Conservation (phyloP, 2,888 invertebrate genomes). For the Chloromyia formosa region DNA sequence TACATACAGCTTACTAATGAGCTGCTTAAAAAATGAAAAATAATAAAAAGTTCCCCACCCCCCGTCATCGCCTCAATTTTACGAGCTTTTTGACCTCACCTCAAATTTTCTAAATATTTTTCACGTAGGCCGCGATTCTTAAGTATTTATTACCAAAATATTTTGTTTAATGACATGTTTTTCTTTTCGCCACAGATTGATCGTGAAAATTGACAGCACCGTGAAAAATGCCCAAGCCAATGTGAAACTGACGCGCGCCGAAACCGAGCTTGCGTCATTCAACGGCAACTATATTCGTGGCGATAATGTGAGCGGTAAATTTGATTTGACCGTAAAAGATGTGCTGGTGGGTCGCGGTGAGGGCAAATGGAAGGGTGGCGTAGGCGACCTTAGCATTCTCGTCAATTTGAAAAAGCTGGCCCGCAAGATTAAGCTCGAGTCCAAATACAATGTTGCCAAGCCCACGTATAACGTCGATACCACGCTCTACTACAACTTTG, state of each 20-base stretch:
- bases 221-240: slow-evolving; percentile 62
- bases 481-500: slow-evolving; percentile 74
- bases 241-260: slow-evolving; percentile 59
- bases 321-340: slow-evolving; percentile 71
- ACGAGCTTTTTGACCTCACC: too few species aligned
- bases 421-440: slow-evolving; percentile 70
- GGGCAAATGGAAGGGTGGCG: slow-evolving; percentile 70
- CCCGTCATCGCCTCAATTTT: too few species aligned
- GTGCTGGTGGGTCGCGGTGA: slow-evolving; percentile 70
- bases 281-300: slow-evolving; percentile 56
- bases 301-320: slow-evolving; percentile 63
- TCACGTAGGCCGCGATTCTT: too few species aligned
- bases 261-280: slow-evolving; percentile 55
- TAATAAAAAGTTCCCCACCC: too few species aligned
- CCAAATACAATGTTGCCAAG: slow-evolving; percentile 70
- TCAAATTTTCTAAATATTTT: too few species aligned
- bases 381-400: slow-evolving; percentile 67
- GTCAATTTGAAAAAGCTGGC: slow-evolving; percentile 64
- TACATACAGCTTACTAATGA: too few species aligned
- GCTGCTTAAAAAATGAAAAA: too few species aligned
- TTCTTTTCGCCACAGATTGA: slow-evolving; percentile 55
- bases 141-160: too few species aligned
- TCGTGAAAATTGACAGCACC: slow-evolving; percentile 55
- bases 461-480: slow-evolving; percentile 71
- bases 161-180: too few species aligned